A percentile compares a stretch with the other conserved stretches of the same genome.
phyloP scores from a whole-genome alignment of 2,113 vertebrate species.

The Sardina pilchardus region DNA sequence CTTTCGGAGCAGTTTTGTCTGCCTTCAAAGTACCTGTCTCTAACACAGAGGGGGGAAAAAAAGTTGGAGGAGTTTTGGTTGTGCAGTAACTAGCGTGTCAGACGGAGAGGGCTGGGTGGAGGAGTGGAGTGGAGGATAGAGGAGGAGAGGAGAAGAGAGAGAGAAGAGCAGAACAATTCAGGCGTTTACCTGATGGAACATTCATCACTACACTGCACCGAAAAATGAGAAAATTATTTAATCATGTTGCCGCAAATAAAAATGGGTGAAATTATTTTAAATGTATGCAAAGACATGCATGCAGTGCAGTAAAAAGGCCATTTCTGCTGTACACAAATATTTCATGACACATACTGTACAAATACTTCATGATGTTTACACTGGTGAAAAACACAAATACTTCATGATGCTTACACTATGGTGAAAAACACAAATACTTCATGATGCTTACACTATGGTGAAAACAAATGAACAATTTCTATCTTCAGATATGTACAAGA shows the following conservation, averaged over 20 bases:
- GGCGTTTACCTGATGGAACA: background rate
- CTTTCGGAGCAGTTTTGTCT: conserved; percentile 60
- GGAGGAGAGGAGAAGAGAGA: background rate
- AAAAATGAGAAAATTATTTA: background rate
- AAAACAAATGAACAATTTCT: too few relatives aligned
- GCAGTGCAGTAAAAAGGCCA: too few relatives aligned
- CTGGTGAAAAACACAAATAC: too few relatives aligned
- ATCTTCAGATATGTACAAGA: too few relatives aligned
- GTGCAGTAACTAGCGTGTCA: conserved; percentile 46
- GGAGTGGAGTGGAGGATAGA: background rate
- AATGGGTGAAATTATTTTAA: background rate
- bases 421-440: too few relatives aligned
- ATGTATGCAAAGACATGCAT: background rate
- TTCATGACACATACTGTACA: background rate
- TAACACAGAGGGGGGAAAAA: conserved; percentile 21
- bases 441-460: background rate
- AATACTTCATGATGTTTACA: background rate
- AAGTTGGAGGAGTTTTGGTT: conserved; percentile 51
- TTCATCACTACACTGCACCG: too few relatives aligned
- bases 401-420: background rate
- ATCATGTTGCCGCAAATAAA: background rate
- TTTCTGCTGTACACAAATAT: background rate
- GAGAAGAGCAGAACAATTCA: background rate
- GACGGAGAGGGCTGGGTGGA: background rate
- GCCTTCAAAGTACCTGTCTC: conserved; percentile 62